phyloP scores from a whole-genome alignment of 2,888 invertebrate genomes.

The Dolichopus griseipennis region DNA sequence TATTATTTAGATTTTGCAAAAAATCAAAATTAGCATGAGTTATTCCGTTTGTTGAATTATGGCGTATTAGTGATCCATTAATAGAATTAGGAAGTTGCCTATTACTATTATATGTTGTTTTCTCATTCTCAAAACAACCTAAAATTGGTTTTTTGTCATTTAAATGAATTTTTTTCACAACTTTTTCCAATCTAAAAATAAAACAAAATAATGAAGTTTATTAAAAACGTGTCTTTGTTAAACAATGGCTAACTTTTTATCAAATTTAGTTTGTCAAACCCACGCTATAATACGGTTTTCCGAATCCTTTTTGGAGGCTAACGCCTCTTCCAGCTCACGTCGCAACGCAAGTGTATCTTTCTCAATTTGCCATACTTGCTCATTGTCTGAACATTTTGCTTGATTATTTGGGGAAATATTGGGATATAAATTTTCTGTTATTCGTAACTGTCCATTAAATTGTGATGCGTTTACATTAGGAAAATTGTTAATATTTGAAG shows the following conservation, averaged over 20 bases:
- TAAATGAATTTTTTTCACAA: slow-evolving; percentile 39
- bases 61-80: slow-evolving; percentile 15
- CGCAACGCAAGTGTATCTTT: slow-evolving; percentile 33
- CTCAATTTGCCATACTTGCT: slow-evolving; percentile 23
- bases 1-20: slow-evolving; percentile 13
- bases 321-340: slow-evolving; percentile 39
- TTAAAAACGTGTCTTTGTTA: neutral
- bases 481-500: neutral
- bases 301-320: slow-evolving; percentile 40
- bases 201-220: slow-evolving; percentile 17
- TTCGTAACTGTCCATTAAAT: slow-evolving; percentile 7
- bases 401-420: neutral
- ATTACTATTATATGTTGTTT: slow-evolving; percentile 22
- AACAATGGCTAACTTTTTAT: slow-evolving; percentile 1
- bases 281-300: slow-evolving; percentile 44
- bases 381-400: neutral
- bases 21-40: slow-evolving; percentile 12
- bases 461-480: neutral
- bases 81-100: slow-evolving; percentile 14
- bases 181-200: slow-evolving; percentile 41
- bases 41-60: slow-evolving; percentile 19
- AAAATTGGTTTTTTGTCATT: slow-evolving; percentile 26
- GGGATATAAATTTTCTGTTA: slow-evolving; percentile 8
- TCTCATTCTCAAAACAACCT: slow-evolving; percentile 17
- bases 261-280: slow-evolving; percentile 30